Evolutionary conservation across 2,113 vertebrate genomes (phyloP), one percentile per base, ranked within the genome.

Genomic region (Archocentrus centrarchus): DNA sequence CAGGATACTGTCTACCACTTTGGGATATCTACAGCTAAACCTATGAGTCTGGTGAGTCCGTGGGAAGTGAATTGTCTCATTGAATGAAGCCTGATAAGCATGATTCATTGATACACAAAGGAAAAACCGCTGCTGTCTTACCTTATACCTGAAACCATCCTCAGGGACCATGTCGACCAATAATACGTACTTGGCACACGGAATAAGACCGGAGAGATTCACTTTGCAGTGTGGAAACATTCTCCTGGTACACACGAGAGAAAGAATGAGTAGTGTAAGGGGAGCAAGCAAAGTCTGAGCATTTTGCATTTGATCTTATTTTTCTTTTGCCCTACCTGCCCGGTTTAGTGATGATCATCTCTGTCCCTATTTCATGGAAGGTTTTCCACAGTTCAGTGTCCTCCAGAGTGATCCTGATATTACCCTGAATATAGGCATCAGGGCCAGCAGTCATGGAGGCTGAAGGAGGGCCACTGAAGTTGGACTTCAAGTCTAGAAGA

Each of bases 221-320:
- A 98, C 96, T 91, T 98, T 98, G 88, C 97, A 97, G 81, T 98
- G 97, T n/a, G 97, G 97, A 82, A 98, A 98, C 97, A 98, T 98
- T 80, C 97, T 94, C 94, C 97, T 98, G 93, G 35, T 91, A 86
- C n/a, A 88, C 15, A 84, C 6, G 77, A 14, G 8, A 7, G 6
- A 2, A 82, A 11, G 32, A 1, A 4, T 58, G 37, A 57, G 35
- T 22, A 37, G n/a, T n/a, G 27, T 27, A 3, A 47, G 35, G 22
- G 14, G 1, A 79, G 77, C 13, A 30, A 61, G 39, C 13, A 53
- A 14, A 6, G 11, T 59, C 32, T 6, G 2, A 7, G 1, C 14
- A 3, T 18, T 66, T 77, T n/a, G 2, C 14, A 10, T 61, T 57
- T 9, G 11, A n/a, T 60, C 32, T 70, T 8, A 3, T 14, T 53